Evolutionary conservation across 2,797 vertebrate species (phyloP).

Genomic region (Tolypeutes matacus): DNA sequence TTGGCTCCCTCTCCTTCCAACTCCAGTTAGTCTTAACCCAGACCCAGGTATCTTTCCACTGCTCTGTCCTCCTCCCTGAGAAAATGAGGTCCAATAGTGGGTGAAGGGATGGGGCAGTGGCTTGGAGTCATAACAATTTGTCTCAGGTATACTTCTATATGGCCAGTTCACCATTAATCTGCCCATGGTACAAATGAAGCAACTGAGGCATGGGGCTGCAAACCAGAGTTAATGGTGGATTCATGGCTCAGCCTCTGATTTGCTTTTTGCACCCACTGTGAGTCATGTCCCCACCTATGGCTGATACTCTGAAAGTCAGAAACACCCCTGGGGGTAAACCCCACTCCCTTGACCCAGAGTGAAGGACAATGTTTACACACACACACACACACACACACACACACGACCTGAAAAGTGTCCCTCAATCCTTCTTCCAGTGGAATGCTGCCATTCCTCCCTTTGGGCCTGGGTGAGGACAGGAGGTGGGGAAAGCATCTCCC

Average conservation of each 20-base stretch:
- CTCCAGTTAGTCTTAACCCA: not conserved
- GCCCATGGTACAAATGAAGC: not conserved
- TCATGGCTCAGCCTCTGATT: not conserved
- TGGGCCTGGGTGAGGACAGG: not conserved
- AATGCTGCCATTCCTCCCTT: not conserved
- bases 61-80: not conserved
- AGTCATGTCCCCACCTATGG: not conserved
- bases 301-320: not conserved
- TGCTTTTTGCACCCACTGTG: not conserved
- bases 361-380: conserved; percentile 5
- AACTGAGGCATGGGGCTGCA: not conserved
- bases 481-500: not conserved
- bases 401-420: not conserved
- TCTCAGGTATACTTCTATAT: not conserved
- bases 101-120: not conserved
- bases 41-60: not conserved
- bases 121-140: not conserved
- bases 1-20: not conserved
- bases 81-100: not conserved
- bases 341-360: not conserved
- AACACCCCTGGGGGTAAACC: not conserved
- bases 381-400: not conserved
- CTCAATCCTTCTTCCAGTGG: not conserved
- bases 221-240: not conserved
- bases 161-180: not conserved